These are phyloP conservation scores for Cephalophus harveyi DNA, from an alignment of 2,113 vertebrate species.

Conservation along the genomic window DNA sequence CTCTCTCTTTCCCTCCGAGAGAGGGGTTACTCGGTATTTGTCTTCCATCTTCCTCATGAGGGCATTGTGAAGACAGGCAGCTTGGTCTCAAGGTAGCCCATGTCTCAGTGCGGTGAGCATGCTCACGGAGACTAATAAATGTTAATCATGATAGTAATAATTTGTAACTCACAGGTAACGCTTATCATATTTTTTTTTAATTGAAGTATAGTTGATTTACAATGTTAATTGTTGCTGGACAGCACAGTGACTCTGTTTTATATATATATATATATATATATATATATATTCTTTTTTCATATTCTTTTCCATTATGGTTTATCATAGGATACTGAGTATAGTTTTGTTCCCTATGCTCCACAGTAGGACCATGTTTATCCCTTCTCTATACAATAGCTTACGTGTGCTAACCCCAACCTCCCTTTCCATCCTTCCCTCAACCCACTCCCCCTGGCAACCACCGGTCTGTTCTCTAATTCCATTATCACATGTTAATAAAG, in stretches of 20 bases:
- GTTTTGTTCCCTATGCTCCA: neutral
- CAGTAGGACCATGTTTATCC: neutral
- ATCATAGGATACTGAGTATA: neutral
- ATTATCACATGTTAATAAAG: neutral
- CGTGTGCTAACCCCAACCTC: neutral
- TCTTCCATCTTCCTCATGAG: neutral
- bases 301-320: neutral
- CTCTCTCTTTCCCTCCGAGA: neutral
- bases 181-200: neutral
- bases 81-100: neutral
- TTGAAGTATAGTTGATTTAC: neutral
- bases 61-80: neutral
- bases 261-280: too few relatives aligned
- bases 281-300: neutral
- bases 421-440: neutral
- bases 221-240: neutral
- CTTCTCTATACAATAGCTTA: neutral
- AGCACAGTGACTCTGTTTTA: neutral
- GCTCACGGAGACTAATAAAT: neutral
- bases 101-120: neutral
- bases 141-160: neutral
- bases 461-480: neutral
- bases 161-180: neutral
- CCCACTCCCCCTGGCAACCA: neutral
- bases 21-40: neutral